Evolutionary conservation across 92 coral and sea anemone species (phyloP), one percentile per base, ranked within the genome.

Genomic region (Meandrina meandrites): DNA sequence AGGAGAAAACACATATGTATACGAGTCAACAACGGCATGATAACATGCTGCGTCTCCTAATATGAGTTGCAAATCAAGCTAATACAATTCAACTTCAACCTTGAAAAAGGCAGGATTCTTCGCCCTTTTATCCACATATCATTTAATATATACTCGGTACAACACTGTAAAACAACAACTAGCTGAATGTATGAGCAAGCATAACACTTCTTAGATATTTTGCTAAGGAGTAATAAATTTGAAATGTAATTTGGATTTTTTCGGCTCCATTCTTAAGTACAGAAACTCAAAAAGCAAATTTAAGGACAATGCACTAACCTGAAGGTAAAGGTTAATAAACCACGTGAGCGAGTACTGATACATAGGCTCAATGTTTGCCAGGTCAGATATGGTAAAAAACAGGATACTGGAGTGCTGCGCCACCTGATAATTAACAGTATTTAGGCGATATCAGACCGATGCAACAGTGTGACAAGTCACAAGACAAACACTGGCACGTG

Each of bases 361-460:
- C 99, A 97, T 97, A 2, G 98, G 99, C 66, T 97, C 99, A 66
- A 97, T 97, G 92, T 97, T 97, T 74, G 99, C 97, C 91, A 97
- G 88, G 70, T 95, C 95, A 27, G 98, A 95, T 82, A 95, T 91
- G 17, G 98, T 90, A 82, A 97, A 97, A 85, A 97, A 97, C 94
- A 97, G 87, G 81, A 96, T 96, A 45, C 98, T 94, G 50, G 99
- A 96, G 88, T 96, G 99, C 54, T 92, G 89, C 10, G 99, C 99
- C 22, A 96, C 98, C 98, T 94, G 83, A 42, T 62, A 75, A 66
- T 18, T 8, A 56, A 76, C 0, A 30, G 40, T 19, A 83, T 72
- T 31, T 19, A 36, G 27, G 51, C 2, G 4, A 73, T 73, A 37
- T 73, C 28, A 73, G 78, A 73, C 28, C 51, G 7, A 18, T 13